Conservation (phyloP, 1,140 invertebrate genomes). For the Zaprionus nigranus region DNA sequence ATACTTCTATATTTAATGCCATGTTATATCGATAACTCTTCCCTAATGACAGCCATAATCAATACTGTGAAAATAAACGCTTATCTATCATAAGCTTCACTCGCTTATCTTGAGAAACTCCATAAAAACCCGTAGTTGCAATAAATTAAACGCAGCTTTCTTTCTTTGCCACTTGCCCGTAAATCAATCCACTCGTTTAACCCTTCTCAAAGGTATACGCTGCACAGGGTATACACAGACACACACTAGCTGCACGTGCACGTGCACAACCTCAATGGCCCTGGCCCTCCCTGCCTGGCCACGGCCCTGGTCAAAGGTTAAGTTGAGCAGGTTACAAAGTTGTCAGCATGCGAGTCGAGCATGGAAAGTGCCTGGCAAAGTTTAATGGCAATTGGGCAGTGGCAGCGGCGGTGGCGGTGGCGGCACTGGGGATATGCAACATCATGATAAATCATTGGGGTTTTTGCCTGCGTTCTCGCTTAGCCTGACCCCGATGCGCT, state of each 20-base stretch:
- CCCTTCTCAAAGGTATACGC: background rate
- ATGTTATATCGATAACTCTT: background rate
- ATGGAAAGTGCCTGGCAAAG: constrained; percentile 29
- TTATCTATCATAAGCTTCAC: background rate
- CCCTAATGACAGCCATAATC: background rate
- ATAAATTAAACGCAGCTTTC: constrained; percentile 4
- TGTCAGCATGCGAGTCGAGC: constrained; percentile 46
- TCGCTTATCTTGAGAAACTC: background rate
- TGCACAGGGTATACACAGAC: constrained; percentile 11
- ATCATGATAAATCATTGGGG: constrained; percentile 48
- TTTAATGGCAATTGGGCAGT: constrained; percentile 25
- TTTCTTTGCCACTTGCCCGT: background rate
- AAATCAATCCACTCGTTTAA: background rate
- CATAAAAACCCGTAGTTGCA: background rate
- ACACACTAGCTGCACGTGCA: constrained; percentile 13
- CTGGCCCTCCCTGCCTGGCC: background rate
- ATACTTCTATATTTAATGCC: no score
- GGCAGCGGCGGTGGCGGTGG: background rate
- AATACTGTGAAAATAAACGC: background rate
- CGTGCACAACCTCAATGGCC: background rate
- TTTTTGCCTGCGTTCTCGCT: constrained; percentile 22
- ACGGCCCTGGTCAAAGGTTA: constrained; percentile 41
- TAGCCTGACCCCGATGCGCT: constrained; percentile 26
- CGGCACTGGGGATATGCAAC: constrained; percentile 23
- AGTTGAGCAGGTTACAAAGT: constrained; percentile 48